Percentiles rank a stretch among this genome's conserved stretches.
phyloP scores from a whole-genome alignment of 2,888 invertebrate genomes.

The Syrista parreyssii region DNA sequence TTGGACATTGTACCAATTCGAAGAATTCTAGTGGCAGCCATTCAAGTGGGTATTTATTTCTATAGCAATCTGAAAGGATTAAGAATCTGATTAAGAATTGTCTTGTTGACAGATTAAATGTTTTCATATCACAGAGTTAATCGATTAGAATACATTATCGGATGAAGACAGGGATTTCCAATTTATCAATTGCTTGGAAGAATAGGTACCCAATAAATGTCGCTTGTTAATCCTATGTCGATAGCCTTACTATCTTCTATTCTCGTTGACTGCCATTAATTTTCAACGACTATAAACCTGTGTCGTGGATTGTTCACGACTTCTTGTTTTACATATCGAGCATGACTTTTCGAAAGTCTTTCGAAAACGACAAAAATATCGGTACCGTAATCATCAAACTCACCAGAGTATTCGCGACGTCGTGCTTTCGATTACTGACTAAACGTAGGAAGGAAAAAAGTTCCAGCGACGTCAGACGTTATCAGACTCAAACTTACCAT shows the following conservation, averaged over 20 bases:
- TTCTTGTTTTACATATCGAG: neutral
- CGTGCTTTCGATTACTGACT: neutral
- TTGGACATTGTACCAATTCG: neutral
- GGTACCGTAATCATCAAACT: neutral
- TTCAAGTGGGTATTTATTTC: neutral
- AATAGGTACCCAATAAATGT: neutral
- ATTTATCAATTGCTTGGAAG: neutral
- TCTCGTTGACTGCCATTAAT: neutral
- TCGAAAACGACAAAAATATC: neutral
- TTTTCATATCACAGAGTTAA: neutral
- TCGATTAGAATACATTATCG: neutral
- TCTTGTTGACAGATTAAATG: neutral
- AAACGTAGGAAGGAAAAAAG: neutral
- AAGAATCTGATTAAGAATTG: neutral
- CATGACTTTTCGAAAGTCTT: neutral
- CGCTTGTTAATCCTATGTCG: neutral
- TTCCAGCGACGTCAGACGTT: neutral
- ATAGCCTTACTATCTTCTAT: neutral
- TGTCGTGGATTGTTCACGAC: neutral
- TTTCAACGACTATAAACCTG: neutral
- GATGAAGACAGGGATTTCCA: neutral
- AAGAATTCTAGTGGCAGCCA: neutral
- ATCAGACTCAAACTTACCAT: neutral
- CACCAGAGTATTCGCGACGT: neutral
- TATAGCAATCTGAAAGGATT: neutral